Evolutionary conservation across 2,797 vertebrate species (phyloP).

Genomic region (Pseudomugil tenellus): DNA sequence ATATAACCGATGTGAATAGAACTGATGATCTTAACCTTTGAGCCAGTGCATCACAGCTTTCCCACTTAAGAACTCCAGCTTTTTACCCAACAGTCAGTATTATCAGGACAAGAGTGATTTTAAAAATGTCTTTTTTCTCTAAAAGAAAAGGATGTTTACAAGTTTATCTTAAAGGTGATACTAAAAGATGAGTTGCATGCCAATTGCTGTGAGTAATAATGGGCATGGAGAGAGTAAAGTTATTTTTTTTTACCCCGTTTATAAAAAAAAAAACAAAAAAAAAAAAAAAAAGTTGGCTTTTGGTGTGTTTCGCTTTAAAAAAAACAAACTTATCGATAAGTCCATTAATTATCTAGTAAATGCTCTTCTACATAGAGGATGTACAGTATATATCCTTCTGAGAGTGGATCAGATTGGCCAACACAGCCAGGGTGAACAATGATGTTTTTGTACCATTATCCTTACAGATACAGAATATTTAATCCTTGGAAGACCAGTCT

Average conservation of each 20-base stretch:
- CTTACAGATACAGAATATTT: constrained; percentile 40
- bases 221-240: background rate
- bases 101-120: background rate
- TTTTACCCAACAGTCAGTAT: background rate
- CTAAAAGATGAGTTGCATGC: background rate
- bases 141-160: too few relatives aligned
- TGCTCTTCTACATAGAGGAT: background rate
- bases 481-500: constrained; percentile 54
- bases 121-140: background rate
- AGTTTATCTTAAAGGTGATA: too few relatives aligned
- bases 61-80: too few relatives aligned
- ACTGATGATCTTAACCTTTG: too few relatives aligned
- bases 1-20: too few relatives aligned
- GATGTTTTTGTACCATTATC: constrained; percentile 33
- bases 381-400: background rate
- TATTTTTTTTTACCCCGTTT: background rate
- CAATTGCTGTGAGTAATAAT: background rate
- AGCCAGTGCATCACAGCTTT: too few relatives aligned
- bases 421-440: constrained; percentile 15
- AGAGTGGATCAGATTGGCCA: background rate
- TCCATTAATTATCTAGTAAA: background rate
- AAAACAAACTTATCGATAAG: too few relatives aligned
- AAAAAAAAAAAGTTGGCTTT: too few relatives aligned
- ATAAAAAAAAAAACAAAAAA: background rate
- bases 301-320: too few relatives aligned